Percentiles rank a stretch among this genome's conserved stretches.
These are phyloP conservation scores for Pteronotus mesoamericanus DNA, from an alignment of 2,797 vertebrate species.

Conservation along the genomic window DNA sequence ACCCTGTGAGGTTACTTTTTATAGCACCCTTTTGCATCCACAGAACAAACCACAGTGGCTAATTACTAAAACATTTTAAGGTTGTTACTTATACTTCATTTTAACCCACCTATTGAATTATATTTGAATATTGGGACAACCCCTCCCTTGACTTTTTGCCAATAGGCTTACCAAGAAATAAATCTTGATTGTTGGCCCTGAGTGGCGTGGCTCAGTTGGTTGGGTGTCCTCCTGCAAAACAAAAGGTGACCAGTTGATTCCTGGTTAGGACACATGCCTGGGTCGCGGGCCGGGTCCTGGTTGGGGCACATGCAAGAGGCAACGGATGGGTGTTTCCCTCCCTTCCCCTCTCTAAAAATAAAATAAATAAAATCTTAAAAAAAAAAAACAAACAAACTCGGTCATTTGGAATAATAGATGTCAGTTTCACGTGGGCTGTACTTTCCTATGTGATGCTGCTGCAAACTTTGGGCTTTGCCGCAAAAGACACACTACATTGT, in stretches of 20 bases:
- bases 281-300: too few relatives aligned
- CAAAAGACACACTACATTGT: neutral
- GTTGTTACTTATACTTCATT: neutral
- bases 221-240: too few relatives aligned
- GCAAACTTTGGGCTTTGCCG: neutral
- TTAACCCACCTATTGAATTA: neutral
- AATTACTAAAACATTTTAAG: conserved; percentile 12
- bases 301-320: too few relatives aligned
- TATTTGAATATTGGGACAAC: neutral
- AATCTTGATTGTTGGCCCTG: neutral
- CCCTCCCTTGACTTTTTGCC: neutral
- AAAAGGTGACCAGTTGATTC: too few relatives aligned
- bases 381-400: neutral
- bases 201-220: too few relatives aligned
- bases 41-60: neutral
- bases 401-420: neutral
- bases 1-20: neutral
- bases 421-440: neutral
- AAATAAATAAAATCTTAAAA: neutral
- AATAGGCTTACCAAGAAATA: neutral
- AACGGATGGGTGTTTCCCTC: too few relatives aligned
- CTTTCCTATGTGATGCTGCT: neutral
- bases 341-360: too few relatives aligned
- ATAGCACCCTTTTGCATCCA: neutral
- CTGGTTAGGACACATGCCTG: too few relatives aligned